Evolutionary conservation across 2,888 invertebrate species (phyloP).

Genomic region (Cistogaster globosa): DNA sequence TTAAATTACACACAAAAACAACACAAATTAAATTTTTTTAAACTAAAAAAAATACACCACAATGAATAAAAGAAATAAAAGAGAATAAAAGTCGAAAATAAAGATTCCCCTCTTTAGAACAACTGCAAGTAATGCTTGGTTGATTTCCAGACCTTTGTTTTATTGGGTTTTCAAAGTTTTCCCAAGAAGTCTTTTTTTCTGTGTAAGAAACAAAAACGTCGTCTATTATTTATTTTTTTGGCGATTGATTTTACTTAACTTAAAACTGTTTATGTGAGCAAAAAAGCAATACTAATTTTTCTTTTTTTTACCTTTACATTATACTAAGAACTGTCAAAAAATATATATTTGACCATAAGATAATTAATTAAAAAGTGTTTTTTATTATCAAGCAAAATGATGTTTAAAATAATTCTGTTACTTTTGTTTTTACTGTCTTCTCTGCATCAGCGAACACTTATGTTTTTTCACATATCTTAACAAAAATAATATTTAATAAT

Average conservation of each 20-base stretch:
- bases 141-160: conserved; percentile 17
- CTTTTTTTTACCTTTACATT: too few species aligned
- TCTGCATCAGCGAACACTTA: neutral
- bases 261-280: too few species aligned
- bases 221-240: neutral
- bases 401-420: conserved; percentile 31
- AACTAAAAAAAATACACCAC: neutral
- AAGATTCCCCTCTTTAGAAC: conserved; percentile 20
- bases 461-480: neutral
- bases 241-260: neutral
- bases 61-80: neutral
- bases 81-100: neutral
- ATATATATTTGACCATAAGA: conserved; percentile 24
- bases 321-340: conserved; percentile 41
- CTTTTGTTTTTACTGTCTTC: neutral
- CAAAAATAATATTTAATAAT: conserved; percentile 11
- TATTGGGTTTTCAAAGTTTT: neutral
- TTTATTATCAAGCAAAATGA: conserved; percentile 1
- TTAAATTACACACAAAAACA: conserved; percentile 19
- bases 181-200: neutral
- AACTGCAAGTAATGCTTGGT: conserved; percentile 40
- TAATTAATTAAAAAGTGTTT: neutral
- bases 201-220: conserved; percentile 5
- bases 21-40: neutral
- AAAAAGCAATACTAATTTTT: too few species aligned